phyloP scores from a whole-genome alignment of 2,888 invertebrate species.

The Tachystola acroxantha region DNA sequence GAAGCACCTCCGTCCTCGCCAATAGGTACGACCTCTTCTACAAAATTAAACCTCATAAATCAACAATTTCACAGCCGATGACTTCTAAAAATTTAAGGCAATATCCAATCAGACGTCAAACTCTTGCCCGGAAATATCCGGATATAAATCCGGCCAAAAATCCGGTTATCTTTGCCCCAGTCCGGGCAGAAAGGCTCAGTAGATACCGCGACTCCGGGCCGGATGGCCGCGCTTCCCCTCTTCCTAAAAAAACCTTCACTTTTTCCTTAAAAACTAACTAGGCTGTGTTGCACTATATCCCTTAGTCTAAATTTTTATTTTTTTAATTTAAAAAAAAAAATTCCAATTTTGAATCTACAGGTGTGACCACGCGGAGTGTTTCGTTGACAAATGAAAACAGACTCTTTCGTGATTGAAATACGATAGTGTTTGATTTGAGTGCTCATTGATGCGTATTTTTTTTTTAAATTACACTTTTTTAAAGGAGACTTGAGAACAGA shows the following conservation, averaged over 20 bases:
- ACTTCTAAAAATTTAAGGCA: not conserved
- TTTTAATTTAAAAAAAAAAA: slow-evolving; percentile 9
- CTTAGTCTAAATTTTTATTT: slow-evolving; percentile 1
- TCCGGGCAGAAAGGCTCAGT: slow-evolving; percentile 20
- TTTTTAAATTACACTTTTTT: too few species aligned
- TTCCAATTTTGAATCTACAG: slow-evolving; percentile 28
- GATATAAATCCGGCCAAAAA: not conserved
- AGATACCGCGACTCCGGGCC: slow-evolving; percentile 21
- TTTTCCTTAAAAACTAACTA: slow-evolving; percentile 7
- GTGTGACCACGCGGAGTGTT: slow-evolving; percentile 22
- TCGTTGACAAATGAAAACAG: slow-evolving; percentile 3
- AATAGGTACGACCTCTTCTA: too few species aligned
- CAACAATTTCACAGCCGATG: slow-evolving; percentile 2
- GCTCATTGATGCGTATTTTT: too few species aligned
- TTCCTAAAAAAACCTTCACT: slow-evolving; percentile 17
- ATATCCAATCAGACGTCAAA: not conserved
- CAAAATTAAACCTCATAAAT: slow-evolving; percentile 1
- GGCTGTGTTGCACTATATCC: slow-evolving; percentile 4
- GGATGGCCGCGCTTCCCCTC: slow-evolving; percentile 22
- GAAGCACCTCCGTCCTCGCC: too few species aligned
- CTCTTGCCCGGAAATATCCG: not conserved
- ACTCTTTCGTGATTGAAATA: slow-evolving; percentile 3
- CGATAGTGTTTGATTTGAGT: not conserved
- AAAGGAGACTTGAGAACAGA: too few species aligned
- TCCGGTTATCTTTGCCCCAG: not conserved